A percentile compares a stretch with the other conserved stretches of the same genome.
phyloP scores from a whole-genome alignment of 2,113 vertebrate species.

The Lepidothrix coronata region DNA sequence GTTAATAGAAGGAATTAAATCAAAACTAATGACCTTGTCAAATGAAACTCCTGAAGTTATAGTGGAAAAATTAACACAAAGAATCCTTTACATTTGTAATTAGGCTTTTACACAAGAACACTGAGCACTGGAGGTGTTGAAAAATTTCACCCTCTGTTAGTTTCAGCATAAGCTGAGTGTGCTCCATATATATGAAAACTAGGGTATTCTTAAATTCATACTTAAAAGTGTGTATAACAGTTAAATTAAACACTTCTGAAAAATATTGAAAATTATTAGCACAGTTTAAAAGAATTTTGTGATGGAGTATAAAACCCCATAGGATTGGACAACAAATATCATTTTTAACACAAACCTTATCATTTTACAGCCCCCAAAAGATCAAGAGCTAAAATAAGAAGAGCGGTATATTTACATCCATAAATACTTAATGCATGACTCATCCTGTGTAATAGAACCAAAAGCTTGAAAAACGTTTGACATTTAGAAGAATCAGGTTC shows the following conservation, averaged over 20 bases:
- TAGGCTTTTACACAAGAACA: not conserved
- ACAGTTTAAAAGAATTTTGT: not conserved
- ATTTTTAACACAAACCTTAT: not conserved
- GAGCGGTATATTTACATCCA: conserved; percentile 21
- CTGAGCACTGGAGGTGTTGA: not conserved
- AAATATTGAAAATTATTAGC: not conserved
- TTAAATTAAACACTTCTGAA: not conserved
- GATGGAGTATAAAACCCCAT: not conserved
- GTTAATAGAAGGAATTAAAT: conserved; percentile 13
- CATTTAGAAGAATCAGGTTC: conserved; percentile 37
- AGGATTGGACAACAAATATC: not conserved
- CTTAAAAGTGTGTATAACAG: not conserved
- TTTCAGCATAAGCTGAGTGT: not conserved
- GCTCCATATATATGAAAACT: not conserved
- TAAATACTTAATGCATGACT: conserved; percentile 54
- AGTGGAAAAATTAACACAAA: not conserved
- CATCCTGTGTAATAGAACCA: conserved; percentile 17
- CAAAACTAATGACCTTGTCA: not conserved
- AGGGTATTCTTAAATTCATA: not conserved
- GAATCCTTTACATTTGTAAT: not conserved
- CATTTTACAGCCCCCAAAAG: not conserved
- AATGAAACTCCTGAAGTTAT: not conserved
- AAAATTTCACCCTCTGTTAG: not conserved
- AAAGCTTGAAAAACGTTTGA: conserved; percentile 4
- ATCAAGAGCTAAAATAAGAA: conserved; percentile 16